Percentiles rank a stretch among this genome's conserved stretches.
Conservation (phyloP, 2,113 vertebrate genomes). For the Zosterops borbonicus region DNA sequence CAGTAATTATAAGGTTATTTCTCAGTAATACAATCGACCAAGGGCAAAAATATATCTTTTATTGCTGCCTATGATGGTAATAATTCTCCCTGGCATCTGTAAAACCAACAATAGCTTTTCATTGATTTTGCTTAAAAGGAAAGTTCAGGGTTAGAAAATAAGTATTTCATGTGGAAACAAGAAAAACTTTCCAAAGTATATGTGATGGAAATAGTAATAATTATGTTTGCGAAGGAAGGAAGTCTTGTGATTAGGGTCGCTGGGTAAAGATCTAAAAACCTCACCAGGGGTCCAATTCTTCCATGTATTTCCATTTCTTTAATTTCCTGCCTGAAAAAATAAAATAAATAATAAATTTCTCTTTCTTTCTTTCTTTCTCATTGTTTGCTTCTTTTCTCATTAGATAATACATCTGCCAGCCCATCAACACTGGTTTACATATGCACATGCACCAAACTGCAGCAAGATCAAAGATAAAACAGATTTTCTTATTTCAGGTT, state of each 20-base stretch:
- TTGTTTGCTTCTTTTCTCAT: slow-evolving; percentile 24
- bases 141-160: slow-evolving; percentile 54
- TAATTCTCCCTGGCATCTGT: slow-evolving; percentile 53
- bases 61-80: slow-evolving; percentile 38
- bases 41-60: slow-evolving; percentile 57
- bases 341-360: neutral
- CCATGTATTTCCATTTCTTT: neutral
- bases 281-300: neutral
- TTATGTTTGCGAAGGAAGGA: slow-evolving; percentile 13
- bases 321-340: slow-evolving; percentile 18
- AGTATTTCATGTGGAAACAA: slow-evolving; percentile 50
- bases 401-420: neutral
- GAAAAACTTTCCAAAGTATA: slow-evolving; percentile 49
- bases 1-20: slow-evolving; percentile 59
- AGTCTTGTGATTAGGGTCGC: neutral
- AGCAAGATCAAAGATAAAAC: neutral
- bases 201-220: neutral
- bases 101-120: slow-evolving; percentile 62
- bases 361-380: neutral
- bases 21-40: slow-evolving; percentile 39
- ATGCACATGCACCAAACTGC: neutral
- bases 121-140: slow-evolving; percentile 66
- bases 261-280: neutral
- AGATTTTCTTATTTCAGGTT: neutral
- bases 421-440: neutral